phyloP scores from a whole-genome alignment of 2,113 vertebrate species.

The Anguilla rostrata region DNA sequence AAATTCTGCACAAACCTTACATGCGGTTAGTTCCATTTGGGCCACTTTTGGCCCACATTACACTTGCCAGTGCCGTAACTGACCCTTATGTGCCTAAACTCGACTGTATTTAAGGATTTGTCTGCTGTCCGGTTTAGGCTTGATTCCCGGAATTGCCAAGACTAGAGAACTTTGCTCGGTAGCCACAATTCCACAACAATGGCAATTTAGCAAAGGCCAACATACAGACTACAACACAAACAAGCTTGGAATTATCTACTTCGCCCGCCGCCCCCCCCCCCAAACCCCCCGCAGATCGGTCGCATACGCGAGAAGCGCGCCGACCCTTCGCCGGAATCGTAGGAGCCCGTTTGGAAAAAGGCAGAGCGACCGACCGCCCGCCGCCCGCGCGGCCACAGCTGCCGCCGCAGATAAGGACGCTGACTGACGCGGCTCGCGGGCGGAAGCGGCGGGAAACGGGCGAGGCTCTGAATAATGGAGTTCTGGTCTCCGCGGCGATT shows the following conservation, averaged over 20 bases:
- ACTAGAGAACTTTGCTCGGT: not conserved
- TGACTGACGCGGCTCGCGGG: not conserved
- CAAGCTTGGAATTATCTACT: not conserved
- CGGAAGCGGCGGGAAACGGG: not conserved
- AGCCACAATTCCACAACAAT: not conserved
- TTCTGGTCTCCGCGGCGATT: not conserved
- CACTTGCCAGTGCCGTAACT: no score
- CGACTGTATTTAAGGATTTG: no score
- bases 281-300: not conserved
- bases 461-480: not conserved
- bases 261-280: no score
- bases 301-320: not conserved
- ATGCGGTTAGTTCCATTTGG: no score
- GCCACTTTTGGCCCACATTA: no score
- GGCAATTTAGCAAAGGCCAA: not conserved
- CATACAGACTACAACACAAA: not conserved
- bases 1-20: no score
- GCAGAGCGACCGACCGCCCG: no score
- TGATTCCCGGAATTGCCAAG: not conserved
- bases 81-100: no score
- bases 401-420: not conserved
- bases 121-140: not conserved
- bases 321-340: not conserved
- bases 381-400: not conserved
- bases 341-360: not conserved